A percentile compares a stretch with the other conserved stretches of the same genome.
Conservation (phyloP, 2,113 vertebrate genomes). For the Actenoides hombroni region DNA sequence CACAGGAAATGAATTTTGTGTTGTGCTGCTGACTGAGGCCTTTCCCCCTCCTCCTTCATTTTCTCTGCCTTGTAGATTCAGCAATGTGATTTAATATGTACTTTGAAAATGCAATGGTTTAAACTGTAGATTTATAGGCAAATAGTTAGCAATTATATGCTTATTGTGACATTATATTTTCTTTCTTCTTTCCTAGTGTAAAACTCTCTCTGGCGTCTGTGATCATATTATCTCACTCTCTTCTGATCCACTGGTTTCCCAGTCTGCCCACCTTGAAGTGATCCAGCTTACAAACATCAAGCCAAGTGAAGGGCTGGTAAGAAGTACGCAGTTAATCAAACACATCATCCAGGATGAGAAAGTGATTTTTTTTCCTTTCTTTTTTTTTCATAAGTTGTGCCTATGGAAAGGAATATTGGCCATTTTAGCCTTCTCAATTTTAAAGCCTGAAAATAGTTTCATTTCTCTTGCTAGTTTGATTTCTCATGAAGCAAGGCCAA, state of each 20-base stretch:
- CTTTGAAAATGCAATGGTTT: background rate
- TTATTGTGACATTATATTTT: background rate
- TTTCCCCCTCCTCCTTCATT: background rate
- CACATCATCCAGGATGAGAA: slow-evolving; percentile 19
- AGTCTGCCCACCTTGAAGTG: slow-evolving; percentile 86
- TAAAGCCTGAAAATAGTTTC: background rate
- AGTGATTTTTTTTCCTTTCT: background rate
- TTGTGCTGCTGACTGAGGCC: background rate
- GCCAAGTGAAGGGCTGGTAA: slow-evolving; percentile 89
- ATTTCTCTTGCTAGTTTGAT: background rate
- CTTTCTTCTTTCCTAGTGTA: slow-evolving; percentile 74
- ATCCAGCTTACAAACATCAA: slow-evolving; percentile 86
- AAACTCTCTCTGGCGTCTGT: slow-evolving; percentile 84
- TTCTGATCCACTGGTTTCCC: slow-evolving; percentile 84
- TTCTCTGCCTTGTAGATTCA: background rate
- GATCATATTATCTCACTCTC: slow-evolving; percentile 85
- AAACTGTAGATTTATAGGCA: background rate
- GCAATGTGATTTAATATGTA: too few relatives aligned
- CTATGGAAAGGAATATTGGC: background rate
- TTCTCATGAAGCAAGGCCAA: background rate
- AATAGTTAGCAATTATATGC: background rate
- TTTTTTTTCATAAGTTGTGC: background rate
- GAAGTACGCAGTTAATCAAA: slow-evolving; percentile 74
- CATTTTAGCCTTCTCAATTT: background rate
- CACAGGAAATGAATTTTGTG: background rate